phyloP scores from a whole-genome alignment of 1,140 invertebrate genomes.

The Lasaia peninsularis region DNA sequence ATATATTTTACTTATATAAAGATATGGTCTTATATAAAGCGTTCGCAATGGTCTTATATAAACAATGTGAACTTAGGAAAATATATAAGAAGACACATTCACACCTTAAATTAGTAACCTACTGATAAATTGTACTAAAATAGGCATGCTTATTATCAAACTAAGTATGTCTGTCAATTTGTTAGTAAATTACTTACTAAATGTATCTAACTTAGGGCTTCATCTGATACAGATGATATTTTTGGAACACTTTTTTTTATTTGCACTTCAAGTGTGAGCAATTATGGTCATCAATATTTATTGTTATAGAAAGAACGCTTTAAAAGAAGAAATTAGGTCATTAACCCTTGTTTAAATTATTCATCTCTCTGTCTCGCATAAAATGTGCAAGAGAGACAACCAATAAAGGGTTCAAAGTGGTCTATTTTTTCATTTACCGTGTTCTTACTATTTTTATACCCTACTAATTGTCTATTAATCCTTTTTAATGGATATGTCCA shows the following conservation, averaged over 20 bases:
- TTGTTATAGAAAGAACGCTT: no score
- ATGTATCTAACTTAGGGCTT: slow-evolving; percentile 62
- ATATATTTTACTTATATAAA: not conserved
- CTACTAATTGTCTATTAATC: slow-evolving; percentile 1
- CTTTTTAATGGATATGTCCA: not conserved
- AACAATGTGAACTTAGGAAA: slow-evolving; percentile 2
- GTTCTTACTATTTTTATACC: not conserved
- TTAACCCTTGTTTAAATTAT: no score
- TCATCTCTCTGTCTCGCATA: no score
- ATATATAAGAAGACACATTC: slow-evolving; percentile 31
- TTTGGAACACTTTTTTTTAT: slow-evolving; percentile 58
- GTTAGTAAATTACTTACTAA: slow-evolving; percentile 66
- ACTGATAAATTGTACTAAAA: slow-evolving; percentile 72
- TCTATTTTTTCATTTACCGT: no score
- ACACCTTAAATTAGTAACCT: slow-evolving; percentile 50
- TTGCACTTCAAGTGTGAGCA: slow-evolving; percentile 64
- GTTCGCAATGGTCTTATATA: not conserved
- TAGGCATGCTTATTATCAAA: slow-evolving; percentile 67
- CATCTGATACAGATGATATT: slow-evolving; percentile 74
- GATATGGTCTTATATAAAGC: not conserved
- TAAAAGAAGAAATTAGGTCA: no score
- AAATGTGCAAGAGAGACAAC: no score
- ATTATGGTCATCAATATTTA: slow-evolving; percentile 30
- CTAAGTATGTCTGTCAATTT: slow-evolving; percentile 50
- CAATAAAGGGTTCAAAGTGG: no score